Evolutionary conservation across 2,113 vertebrate species (phyloP), one percentile per base, ranked within the genome.

Genomic region (Siphamia tubifer): DNA sequence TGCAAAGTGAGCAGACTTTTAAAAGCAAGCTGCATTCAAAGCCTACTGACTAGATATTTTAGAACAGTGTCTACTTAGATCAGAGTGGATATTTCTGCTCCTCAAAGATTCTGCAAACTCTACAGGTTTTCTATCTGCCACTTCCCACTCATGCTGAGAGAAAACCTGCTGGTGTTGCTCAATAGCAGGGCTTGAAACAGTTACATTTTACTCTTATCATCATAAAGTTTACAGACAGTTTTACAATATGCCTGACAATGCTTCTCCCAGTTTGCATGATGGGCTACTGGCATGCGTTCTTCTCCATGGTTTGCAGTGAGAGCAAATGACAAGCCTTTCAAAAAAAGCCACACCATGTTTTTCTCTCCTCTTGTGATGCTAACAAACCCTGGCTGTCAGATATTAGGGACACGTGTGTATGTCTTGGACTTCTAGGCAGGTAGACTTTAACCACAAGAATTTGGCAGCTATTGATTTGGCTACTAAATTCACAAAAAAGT

Each of bases 391-490:
- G 47, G 53, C 64, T 61, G 40, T 71, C 35, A 58, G 38, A 77
- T 28, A 19, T 28, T 42, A 13, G 21, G 13, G 51, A 78, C 63
- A 77, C 23, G 42, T 60, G n/a, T n/a, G 44, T 55, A 66, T 30
- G 63, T 68, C 79, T 64, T 77, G 70, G 66, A 79, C 64, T 67
- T 79, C 63, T 62, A 62, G 71, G 65, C 67, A 65, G 57, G 64
- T 70, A 51, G 10, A 63, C 58, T 55, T 77, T 21, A 51, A 67
- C 31, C 40, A 66, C 30, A 54, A 66, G 35, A 58, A 62, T 79
- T 81, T 82, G 85, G 80, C 82, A 86, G 83, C 81, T 75, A 48
- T 67, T 53, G 5, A 66, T 79, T 79, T 83, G 74, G 75, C 84
- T 75, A 62, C 82, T 73, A 72, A 71, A 82, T 49, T 67, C 40